Percentiles rank a stretch among this genome's conserved stretches.
Conservation (phyloP, 2,797 vertebrate species). For the Tarsius wallacei region DNA sequence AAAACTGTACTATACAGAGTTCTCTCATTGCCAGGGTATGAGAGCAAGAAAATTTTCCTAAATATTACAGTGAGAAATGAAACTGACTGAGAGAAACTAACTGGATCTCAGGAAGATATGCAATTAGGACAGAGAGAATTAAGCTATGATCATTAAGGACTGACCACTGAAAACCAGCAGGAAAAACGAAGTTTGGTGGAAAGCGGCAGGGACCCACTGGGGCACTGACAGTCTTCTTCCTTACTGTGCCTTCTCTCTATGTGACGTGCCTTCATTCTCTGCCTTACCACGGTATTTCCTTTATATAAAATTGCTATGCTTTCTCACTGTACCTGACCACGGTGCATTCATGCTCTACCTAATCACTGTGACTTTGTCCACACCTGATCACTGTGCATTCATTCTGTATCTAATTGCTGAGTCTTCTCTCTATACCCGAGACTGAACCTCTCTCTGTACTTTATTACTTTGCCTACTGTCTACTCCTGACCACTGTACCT, state of each 20-base stretch:
- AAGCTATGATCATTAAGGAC: background rate
- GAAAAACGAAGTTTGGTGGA: background rate
- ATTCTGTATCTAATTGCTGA: too few species aligned
- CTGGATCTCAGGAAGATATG: background rate
- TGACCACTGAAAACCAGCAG: background rate
- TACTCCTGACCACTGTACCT: background rate
- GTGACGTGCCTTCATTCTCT: background rate
- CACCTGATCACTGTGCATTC: background rate
- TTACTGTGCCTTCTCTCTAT: background rate
- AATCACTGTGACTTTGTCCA: background rate
- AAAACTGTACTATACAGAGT: background rate
- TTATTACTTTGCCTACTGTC: background rate
- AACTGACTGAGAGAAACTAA: background rate
- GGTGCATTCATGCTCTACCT: background rate
- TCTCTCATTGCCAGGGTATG: background rate
- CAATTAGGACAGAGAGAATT: background rate
- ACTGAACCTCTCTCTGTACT: too few species aligned
- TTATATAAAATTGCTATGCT: background rate
- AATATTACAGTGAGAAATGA: background rate
- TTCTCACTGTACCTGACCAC: background rate
- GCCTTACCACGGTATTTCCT: background rate
- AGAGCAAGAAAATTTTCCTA: background rate
- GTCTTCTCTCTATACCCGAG: background rate
- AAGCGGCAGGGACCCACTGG: background rate
- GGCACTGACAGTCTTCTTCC: background rate